Base-by-base conservation (phyloP, 2,888 invertebrate species). In the Gerris lacustris region DNA sequence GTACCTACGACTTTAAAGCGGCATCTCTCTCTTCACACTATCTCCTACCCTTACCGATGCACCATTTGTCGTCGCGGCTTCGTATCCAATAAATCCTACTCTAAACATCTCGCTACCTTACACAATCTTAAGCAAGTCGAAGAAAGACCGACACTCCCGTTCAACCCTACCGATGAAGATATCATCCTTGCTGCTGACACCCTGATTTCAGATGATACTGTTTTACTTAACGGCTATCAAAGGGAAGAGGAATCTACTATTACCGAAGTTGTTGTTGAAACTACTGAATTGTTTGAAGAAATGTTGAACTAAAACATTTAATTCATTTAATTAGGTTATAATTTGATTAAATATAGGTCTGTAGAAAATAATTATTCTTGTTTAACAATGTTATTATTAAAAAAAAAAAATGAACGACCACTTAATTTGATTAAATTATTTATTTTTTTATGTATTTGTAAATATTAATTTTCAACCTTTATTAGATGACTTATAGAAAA, bases 121-220 rank as follows among this genome's bases (percentile, higher is more conserved):
- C 74, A 74, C 68, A 67, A 69, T 31, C 64, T 73, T 6, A 67
- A 47, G 45, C 45, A 70, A 44, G 15, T 11, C 1, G 11, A 7
- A 11, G 69, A 11, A 70, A 70, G 63, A 47, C 70, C 62, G 69
- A 66, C 72, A 5, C 72, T 74, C 9, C 73, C 74, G 66, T 71
- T 73, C 17, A 74, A 73, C 68, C 73, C 74, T n/a, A 73, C 74
- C 15, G 74, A 74, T 44, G 74, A 74, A 68, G 74, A 74, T 63
- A 72, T 74, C 45, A 69, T 74, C 66, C 74, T 73, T 7, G 74
- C 74, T 11, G 74, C 74, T 6, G 74, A 74, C 69, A 72, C 72
- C 66, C 67, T 74, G 5, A 74, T 74, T 64, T 67, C 74, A 17
- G 72, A 74, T 45, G 73, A 73, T 68, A 64, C 70, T 15, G 71